Evolutionary conservation across 2,797 vertebrate species (phyloP), one percentile per base, ranked within the genome.

Genomic region (Pampus argenteus): DNA sequence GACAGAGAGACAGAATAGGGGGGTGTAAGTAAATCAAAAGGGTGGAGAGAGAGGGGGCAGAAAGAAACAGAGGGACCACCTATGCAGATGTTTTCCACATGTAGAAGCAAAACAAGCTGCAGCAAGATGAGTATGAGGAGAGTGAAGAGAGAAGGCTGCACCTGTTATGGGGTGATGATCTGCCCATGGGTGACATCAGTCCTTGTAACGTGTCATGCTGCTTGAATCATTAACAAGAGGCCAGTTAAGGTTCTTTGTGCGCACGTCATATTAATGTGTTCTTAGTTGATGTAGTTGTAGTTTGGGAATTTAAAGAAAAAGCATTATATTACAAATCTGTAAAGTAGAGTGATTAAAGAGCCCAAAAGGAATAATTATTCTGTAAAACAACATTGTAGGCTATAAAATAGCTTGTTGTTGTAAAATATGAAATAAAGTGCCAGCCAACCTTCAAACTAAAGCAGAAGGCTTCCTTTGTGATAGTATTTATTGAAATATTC

Each of bases 11-110:
- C 34, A 78, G 79, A 82, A 56, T 56, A 40, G 42, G 76, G 63
- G 44, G 73, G 75, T 83, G 79, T 55, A 72, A 82, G 80, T 66
- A 81, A 83, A 83, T 77, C 52, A 80, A 42, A 48, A 44, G 61
- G 67, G 34, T 57, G 51, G 38, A 50, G 57, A 52, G 54, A 73
- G 51, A 49, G 23, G 28, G 42, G 31, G 31, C 40, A 45, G 26
- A 66, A 26, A 73, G 59, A 67, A 65, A 70, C 44, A 85, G 60
- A 78, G 52, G 76, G 89, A 91, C 89, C 91, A 93, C 91, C 92
- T 87, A 89, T 91, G 88, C 89, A 89, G 88, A 91, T 94, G 89
- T 92, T 93, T 93, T 94, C 85, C 88, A 91, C 78, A 85, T 85
- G 76, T 74, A 79, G 85, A 89, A 86, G 76, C 81, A 87, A 87